Conservation (phyloP, 2,797 vertebrate species). For the Arctocebus calabarensis region DNA sequence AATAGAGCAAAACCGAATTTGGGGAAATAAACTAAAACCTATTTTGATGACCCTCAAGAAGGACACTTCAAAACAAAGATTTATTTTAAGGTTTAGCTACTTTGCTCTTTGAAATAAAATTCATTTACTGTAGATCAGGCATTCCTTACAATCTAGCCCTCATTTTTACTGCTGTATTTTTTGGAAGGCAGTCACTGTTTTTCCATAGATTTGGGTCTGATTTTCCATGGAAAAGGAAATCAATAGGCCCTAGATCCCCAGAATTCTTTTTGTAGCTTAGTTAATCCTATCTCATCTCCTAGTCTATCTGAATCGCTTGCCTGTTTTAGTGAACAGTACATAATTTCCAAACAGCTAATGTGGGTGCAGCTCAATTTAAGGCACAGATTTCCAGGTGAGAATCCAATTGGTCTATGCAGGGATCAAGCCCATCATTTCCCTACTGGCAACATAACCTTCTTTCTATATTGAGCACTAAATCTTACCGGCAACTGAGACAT, state of each 20-base stretch:
- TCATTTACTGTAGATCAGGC: not conserved
- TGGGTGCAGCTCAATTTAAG: not conserved
- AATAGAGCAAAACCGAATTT: constrained; percentile 48
- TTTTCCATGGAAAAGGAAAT: not conserved
- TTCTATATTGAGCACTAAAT: not conserved
- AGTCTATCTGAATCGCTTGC: not conserved
- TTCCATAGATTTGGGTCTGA: not conserved
- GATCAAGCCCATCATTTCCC: not conserved
- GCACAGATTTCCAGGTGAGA: not conserved
- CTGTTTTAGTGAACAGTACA: not conserved
- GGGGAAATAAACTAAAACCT: constrained; percentile 14
- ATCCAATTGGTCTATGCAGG: not conserved
- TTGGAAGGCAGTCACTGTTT: not conserved
- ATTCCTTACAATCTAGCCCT: not conserved
- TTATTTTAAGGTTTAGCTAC: not conserved
- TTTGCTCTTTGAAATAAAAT: constrained; percentile 38
- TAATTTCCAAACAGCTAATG: not conserved
- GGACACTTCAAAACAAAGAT: constrained; percentile 26
- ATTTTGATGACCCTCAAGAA: constrained; percentile 15
- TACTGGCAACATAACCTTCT: not conserved
- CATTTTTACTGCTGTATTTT: not conserved
- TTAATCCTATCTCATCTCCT: not conserved
- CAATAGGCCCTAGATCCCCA: not conserved
- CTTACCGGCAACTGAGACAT: not conserved
- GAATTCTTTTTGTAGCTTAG: constrained; percentile 9